Conservation (phyloP, 1,140 invertebrate species). For the Mactra quadrangularis region DNA sequence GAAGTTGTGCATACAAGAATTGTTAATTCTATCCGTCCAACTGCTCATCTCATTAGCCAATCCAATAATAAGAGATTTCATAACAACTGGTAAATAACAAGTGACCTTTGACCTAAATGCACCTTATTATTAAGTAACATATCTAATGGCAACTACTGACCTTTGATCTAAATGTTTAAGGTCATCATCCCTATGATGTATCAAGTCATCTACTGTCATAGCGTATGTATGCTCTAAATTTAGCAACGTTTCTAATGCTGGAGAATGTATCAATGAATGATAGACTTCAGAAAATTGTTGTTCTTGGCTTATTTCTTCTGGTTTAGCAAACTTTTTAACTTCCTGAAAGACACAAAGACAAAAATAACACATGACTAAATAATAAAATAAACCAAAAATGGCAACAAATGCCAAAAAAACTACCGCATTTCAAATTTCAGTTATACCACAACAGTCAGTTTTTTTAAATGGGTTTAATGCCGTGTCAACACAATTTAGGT, state of each 20-base stretch:
- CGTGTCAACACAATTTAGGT: no score
- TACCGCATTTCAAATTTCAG: neutral
- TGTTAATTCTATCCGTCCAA: no score
- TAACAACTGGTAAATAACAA: no score
- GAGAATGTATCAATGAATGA: conserved; percentile 92
- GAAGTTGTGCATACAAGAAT: no score
- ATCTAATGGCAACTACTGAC: no score
- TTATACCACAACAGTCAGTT: neutral
- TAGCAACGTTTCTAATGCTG: conserved; percentile 90
- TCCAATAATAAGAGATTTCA: no score
- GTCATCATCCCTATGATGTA: conserved; percentile 88
- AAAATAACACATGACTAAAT: neutral
- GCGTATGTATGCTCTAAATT: conserved; percentile 92
- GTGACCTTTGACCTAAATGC: no score
- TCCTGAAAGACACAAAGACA: conserved; percentile 73
- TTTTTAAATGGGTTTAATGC: no score
- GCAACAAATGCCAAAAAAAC: no score
- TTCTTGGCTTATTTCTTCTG: conserved; percentile 89
- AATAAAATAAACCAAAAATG: no score
- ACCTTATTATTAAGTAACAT: no score
- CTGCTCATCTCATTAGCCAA: no score
- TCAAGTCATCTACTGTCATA: conserved; percentile 88
- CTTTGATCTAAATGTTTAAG: conserved; percentile 87
- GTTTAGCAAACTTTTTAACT: conserved; percentile 83
- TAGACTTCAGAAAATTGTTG: conserved; percentile 90